Evolutionary conservation across 2,888 invertebrate species (phyloP).

Genomic region (Cataglyphis livida): DNA sequence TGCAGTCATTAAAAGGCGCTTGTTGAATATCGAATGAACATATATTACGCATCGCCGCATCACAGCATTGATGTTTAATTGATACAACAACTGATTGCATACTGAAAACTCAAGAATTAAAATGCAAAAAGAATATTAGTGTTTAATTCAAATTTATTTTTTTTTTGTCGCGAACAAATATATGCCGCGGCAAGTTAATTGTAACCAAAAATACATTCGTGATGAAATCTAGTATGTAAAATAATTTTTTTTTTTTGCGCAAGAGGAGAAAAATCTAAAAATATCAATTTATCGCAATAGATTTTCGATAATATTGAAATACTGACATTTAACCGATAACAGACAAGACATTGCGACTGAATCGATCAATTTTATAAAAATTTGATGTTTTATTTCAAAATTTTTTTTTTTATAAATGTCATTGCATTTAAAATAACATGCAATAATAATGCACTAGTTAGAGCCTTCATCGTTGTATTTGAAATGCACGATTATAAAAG

Average conservation of each 20-base stretch:
- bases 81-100: neutral
- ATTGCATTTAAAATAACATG: neutral
- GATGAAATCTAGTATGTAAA: neutral
- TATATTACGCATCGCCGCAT: constrained; percentile 18
- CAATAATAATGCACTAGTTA: neutral
- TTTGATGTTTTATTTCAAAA: neutral
- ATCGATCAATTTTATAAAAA: neutral
- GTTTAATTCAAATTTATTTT: constrained; percentile 33
- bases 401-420: neutral
- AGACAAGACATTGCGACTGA: neutral
- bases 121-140: constrained; percentile 8
- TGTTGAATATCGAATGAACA: constrained; percentile 45
- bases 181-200: constrained; percentile 6
- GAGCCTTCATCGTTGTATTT: neutral
- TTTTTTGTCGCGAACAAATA: neutral
- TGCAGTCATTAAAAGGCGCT: constrained; percentile 28
- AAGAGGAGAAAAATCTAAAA: neutral
- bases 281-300: neutral
- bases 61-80: neutral
- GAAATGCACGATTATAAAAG: neutral
- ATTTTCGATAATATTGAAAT: neutral
- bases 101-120: constrained; percentile 29
- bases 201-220: neutral
- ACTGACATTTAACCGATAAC: neutral
- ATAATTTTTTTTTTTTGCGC: neutral